phyloP scores from a whole-genome alignment of 2,113 vertebrate species.

The Ifrita kowaldi region DNA sequence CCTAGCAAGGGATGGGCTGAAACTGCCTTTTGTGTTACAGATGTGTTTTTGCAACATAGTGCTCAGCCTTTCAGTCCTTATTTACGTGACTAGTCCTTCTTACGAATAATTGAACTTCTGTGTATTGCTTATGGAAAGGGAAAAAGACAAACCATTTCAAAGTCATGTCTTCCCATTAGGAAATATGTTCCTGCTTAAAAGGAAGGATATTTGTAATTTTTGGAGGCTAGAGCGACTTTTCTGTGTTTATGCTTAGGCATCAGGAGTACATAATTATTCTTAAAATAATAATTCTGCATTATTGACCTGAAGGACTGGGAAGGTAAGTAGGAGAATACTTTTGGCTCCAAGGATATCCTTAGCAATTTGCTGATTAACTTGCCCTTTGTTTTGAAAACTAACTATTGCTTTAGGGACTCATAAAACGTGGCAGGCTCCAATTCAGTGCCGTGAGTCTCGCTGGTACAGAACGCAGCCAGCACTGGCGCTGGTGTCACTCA shows the following conservation, averaged over 20 bases:
- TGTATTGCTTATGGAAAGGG: background rate
- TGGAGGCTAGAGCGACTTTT: background rate
- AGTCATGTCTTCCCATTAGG: background rate
- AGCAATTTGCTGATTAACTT: constrained; percentile 18
- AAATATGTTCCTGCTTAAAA: background rate
- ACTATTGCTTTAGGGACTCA: background rate
- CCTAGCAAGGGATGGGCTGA: background rate
- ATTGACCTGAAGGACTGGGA: background rate
- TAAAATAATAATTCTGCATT: background rate
- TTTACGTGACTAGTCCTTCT: constrained; percentile 4
- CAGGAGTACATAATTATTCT: background rate
- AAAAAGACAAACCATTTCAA: background rate
- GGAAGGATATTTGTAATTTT: background rate
- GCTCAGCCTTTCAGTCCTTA: background rate
- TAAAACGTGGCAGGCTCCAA: background rate
- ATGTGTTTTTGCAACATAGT: background rate
- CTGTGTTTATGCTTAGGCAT: background rate
- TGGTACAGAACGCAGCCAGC: background rate
- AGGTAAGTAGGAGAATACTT: background rate
- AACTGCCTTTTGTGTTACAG: background rate
- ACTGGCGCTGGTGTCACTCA: accelerated
- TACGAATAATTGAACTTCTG: constrained; percentile 16
- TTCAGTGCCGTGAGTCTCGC: background rate
- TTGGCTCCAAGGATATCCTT: background rate
- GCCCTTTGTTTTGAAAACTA: background rate